Percentiles rank a stretch among this genome's conserved stretches.
Evolutionary conservation across 1,140 invertebrate genomes (phyloP).

Genomic region (Nixonia krombeini): DNA sequence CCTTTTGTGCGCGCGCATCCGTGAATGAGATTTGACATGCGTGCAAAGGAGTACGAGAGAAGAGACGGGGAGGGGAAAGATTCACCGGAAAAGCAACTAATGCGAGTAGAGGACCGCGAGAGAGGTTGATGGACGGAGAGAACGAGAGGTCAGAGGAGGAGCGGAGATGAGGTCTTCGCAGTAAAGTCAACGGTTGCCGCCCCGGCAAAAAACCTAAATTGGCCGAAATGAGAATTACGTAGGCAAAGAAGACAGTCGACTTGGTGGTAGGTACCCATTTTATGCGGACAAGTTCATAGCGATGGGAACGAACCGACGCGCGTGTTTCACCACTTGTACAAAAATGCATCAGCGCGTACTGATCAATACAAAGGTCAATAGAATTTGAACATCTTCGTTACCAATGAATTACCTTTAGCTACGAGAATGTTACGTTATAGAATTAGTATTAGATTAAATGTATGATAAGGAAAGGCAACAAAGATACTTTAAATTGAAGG

Average conservation of each 20-base stretch:
- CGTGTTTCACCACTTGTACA: background rate
- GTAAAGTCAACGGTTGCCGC: conserved; percentile 61
- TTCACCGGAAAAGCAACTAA: conserved; percentile 45
- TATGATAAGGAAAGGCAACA: no score
- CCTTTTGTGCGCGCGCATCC: conserved; percentile 15
- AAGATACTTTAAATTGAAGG: no score
- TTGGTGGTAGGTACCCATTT: conserved; percentile 40
- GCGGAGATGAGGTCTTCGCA: conserved; percentile 50
- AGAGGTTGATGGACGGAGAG: no score
- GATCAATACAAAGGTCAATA: no score
- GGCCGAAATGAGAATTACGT: conserved; percentile 63
- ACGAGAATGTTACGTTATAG: no score
- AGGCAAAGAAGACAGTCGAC: conserved; percentile 58
- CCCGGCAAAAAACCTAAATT: conserved; percentile 62
- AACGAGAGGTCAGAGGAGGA: conserved; percentile 23
- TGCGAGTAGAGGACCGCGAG: conserved; percentile 29
- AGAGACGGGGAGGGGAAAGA: conserved; percentile 8
- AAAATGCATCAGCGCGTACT: no score
- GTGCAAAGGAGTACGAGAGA: conserved; percentile 18
- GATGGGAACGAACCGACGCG: conserved; percentile 19
- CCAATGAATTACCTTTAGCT: no score
- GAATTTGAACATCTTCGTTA: no score
- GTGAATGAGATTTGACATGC: conserved; percentile 30
- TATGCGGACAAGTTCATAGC: conserved; percentile 1
- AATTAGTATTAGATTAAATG: no score